phyloP scores from a whole-genome alignment of 2,888 invertebrate genomes.

The Steinernema carpocapsae region DNA sequence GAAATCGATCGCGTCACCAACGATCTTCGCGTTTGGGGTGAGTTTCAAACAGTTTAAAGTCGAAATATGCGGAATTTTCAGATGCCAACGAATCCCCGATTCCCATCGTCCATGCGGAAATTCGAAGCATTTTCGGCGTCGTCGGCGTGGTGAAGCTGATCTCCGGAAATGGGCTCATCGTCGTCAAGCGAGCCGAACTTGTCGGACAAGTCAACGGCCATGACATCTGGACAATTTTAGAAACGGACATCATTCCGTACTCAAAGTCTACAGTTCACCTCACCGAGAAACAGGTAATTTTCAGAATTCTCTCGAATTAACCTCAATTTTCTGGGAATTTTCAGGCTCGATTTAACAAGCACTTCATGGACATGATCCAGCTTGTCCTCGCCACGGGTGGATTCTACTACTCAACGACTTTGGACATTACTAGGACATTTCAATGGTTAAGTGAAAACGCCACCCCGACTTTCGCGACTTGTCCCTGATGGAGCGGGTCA shows the following conservation, averaged over 20 bases:
- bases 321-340: constrained; percentile 12
- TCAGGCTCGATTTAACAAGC: constrained; percentile 77
- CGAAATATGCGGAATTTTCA: constrained; percentile 36
- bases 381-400: constrained; percentile 82
- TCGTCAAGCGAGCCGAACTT: constrained; percentile 58
- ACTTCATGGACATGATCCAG: constrained; percentile 84
- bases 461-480: constrained; percentile 53
- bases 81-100: constrained; percentile 53
- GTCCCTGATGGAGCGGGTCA: constrained; percentile 26
- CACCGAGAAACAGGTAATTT: constrained; percentile 78
- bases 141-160: constrained; percentile 65
- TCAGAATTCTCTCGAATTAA: constrained; percentile 28
- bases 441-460: constrained; percentile 76
- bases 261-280: constrained; percentile 83
- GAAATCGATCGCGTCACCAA: constrained; percentile 58
- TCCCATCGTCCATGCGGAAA: constrained; percentile 58
- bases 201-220: constrained; percentile 63
- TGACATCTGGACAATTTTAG: constrained; percentile 59
- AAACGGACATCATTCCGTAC: constrained; percentile 77
- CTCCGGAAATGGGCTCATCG: constrained; percentile 58
- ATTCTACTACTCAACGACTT: constrained; percentile 91
- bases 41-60: constrained; percentile 3
- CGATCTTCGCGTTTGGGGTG: constrained; percentile 43
- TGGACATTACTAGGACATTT: constrained; percentile 88
- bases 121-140: constrained; percentile 62